Conservation (phyloP, 2,888 invertebrate genomes). For the Geotrupes spiniger region DNA sequence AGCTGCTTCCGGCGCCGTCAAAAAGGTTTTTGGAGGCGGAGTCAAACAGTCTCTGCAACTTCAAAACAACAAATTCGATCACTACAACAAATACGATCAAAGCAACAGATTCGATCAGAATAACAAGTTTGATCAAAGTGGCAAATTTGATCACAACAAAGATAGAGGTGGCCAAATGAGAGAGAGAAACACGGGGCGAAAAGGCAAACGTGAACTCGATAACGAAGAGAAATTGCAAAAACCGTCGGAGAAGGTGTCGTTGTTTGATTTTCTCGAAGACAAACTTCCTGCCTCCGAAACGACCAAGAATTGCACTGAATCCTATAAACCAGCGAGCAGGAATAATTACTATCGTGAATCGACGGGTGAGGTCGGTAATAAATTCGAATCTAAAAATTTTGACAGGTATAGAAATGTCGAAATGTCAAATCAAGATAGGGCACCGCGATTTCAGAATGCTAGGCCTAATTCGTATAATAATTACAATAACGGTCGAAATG, state of each 20-base stretch:
- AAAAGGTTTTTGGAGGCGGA: slow-evolving; percentile 56
- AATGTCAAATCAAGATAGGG: no score
- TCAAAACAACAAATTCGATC: slow-evolving; percentile 13
- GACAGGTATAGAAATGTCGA: no score
- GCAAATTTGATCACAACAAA: slow-evolving; percentile 12
- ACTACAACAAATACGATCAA: no score
- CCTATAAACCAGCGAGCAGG: no score
- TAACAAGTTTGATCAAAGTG: slow-evolving; percentile 14
- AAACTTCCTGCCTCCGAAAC: slow-evolving; percentile 60
- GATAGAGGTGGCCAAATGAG: slow-evolving; percentile 42
- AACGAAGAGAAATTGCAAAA: slow-evolving; percentile 60
- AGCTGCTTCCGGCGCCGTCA: slow-evolving; percentile 66
- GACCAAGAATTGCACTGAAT: no score
- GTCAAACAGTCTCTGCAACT: slow-evolving; percentile 45
- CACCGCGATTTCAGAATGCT: no score
- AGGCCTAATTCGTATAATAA: no score
- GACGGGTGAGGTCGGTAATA: no score
- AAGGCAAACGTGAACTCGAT: slow-evolving; percentile 23
- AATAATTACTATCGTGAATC: no score
- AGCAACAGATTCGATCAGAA: slow-evolving; percentile 10
- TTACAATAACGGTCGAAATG: no score
- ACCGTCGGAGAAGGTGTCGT: slow-evolving; percentile 75
- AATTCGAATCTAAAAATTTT: no score
- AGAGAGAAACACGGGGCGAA: slow-evolving; percentile 31
- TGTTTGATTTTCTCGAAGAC: slow-evolving; percentile 80